Evolutionary conservation across 2,113 vertebrate species (phyloP).

Genomic region (Lasiurus cinereus): DNA sequence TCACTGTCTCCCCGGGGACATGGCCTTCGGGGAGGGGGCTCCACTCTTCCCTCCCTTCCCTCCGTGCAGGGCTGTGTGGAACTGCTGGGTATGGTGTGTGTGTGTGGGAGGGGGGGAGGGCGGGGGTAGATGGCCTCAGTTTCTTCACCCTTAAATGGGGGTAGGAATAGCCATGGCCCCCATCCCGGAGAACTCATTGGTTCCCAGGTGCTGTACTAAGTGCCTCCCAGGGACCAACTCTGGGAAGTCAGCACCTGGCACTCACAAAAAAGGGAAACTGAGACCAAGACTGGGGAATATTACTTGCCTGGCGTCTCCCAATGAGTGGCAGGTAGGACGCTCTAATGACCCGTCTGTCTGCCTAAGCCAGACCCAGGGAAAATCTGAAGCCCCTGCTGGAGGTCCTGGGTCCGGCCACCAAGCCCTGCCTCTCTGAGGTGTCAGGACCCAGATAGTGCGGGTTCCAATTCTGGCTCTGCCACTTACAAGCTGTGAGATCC

Average conservation of each 20-base stretch:
- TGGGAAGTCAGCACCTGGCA: not conserved
- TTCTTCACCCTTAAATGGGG: not conserved
- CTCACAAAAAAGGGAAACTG: constrained; percentile 51
- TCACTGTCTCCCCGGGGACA: constrained; percentile 80
- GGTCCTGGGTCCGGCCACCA: not conserved
- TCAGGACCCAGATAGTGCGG: not conserved
- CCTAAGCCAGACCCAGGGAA: not conserved
- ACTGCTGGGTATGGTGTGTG: not conserved
- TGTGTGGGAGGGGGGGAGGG: not conserved
- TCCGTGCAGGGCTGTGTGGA: not conserved
- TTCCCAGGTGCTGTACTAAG: not conserved
- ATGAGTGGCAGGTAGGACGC: not conserved
- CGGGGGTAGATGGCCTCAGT: not conserved
- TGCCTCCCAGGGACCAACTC: not conserved
- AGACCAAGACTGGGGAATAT: not conserved
- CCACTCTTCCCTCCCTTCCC: constrained; percentile 60
- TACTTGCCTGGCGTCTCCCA: not conserved
- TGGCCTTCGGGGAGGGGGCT: constrained; percentile 80
- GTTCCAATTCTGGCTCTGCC: not conserved
- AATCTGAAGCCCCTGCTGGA: not conserved
- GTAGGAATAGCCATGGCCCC: not conserved
- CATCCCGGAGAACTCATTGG: not conserved
- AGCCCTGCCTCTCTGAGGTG: not conserved
- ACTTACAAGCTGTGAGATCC: not conserved
- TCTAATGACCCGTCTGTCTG: not conserved